Percentiles rank a stretch among this genome's conserved stretches.
phyloP scores from a whole-genome alignment of 2,888 invertebrate genomes.

The Agrochola circellaris region DNA sequence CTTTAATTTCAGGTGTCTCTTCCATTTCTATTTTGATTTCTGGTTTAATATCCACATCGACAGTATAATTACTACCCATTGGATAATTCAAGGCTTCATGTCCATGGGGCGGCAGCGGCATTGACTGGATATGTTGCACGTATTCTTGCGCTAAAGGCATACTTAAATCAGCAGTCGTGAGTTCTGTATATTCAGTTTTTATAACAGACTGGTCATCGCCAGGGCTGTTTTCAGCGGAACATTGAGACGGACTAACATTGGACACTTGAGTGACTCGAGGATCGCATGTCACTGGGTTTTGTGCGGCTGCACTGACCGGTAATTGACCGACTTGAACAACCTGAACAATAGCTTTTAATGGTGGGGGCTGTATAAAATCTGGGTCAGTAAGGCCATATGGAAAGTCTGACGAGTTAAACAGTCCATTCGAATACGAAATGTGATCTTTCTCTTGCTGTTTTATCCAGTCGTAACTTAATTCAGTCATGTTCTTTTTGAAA shows the following conservation, averaged over 20 bases:
- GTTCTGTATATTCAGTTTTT: slow-evolving; percentile 87
- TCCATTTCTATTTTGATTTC: slow-evolving; percentile 81
- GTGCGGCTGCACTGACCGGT: slow-evolving; percentile 86
- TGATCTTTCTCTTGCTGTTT: slow-evolving; percentile 69
- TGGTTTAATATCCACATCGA: slow-evolving; percentile 79
- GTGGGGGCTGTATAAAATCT: slow-evolving; percentile 91
- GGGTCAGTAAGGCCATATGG: slow-evolving; percentile 76
- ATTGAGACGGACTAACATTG: slow-evolving; percentile 86
- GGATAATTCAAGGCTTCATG: slow-evolving; percentile 71
- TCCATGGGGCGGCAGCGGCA: slow-evolving; percentile 72
- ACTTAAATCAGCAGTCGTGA: slow-evolving; percentile 85
- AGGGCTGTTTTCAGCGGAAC: slow-evolving; percentile 82
- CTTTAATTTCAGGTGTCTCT: slow-evolving; percentile 73
- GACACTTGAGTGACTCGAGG: slow-evolving; percentile 88
- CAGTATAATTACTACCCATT: slow-evolving; percentile 72
- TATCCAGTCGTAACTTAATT: slow-evolving; percentile 74
- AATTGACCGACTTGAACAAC: slow-evolving; percentile 91
- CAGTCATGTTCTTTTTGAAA: slow-evolving; percentile 79
- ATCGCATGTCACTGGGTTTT: slow-evolving; percentile 87
- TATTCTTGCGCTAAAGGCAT: slow-evolving; percentile 83
- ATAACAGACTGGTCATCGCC: slow-evolving; percentile 80
- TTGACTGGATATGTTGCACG: slow-evolving; percentile 75
- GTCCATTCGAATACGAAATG: slow-evolving; percentile 27
- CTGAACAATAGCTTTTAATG: slow-evolving; percentile 86
- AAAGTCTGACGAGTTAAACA: slow-evolving; percentile 55